Percentiles rank a stretch among this genome's conserved stretches.
These are phyloP conservation scores for Onychostoma macrolepis DNA, from an alignment of 2,113 vertebrate species.

Conservation along the genomic window DNA sequence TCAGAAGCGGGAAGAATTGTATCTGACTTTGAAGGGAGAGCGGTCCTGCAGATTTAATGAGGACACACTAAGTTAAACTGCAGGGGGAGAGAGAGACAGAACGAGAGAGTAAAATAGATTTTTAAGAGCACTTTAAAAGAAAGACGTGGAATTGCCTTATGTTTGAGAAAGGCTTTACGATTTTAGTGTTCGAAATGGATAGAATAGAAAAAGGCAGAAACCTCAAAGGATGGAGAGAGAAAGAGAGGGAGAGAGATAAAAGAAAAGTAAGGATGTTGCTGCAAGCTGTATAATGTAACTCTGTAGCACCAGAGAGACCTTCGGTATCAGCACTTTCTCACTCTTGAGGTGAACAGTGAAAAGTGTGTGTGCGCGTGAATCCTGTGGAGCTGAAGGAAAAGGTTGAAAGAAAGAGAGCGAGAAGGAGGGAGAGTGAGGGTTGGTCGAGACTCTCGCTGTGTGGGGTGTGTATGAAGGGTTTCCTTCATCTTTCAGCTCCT, in stretches of 20 bases:
- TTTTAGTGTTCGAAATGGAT: conserved; percentile 32
- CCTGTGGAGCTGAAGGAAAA: conserved; percentile 33
- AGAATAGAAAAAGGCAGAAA: not conserved
- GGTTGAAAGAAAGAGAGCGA: conserved; percentile 36
- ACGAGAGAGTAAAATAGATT: conserved; percentile 2
- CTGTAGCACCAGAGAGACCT: conserved; percentile 39
- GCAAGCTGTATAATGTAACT: conserved; percentile 40
- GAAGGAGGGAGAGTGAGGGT: not conserved
- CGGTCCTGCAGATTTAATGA: conserved; percentile 40
- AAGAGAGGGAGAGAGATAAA: conserved; percentile 27
- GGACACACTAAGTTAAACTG: conserved; percentile 43
- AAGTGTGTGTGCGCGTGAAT: conserved; percentile 44
- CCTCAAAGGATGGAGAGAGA: not conserved
- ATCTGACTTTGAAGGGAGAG: conserved; percentile 39
- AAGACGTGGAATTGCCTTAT: conserved; percentile 33
- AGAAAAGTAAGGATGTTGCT: conserved; percentile 46
- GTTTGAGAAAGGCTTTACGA: conserved; percentile 26
- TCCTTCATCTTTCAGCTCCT: conserved; percentile 23
- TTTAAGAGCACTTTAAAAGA: conserved; percentile 31
- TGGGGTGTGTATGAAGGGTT: conserved; percentile 16
- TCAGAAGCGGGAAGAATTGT: conserved; percentile 38
- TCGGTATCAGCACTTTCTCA: conserved; percentile 47
- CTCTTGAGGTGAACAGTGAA: conserved; percentile 32
- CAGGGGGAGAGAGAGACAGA: conserved; percentile 23
- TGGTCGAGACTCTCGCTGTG: not conserved